Evolutionary conservation across 2,797 vertebrate species (phyloP).

Genomic region (Alauda arvensis): DNA sequence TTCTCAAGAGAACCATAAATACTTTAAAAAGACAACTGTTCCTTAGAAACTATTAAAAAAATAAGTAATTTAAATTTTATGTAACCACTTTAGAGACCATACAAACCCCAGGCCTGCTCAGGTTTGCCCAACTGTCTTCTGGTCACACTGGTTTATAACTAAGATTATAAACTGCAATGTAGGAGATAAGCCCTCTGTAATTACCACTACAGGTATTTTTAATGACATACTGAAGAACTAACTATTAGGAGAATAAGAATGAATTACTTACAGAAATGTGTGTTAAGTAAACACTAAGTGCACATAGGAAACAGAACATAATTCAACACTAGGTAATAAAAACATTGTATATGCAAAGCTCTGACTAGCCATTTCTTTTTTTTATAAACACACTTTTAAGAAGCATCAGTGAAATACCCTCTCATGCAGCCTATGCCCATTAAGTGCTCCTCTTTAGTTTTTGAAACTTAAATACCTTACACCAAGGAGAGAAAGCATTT

Average conservation of each 20-base stretch:
- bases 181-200: not conserved
- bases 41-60: not conserved
- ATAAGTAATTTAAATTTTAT: not conserved
- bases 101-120: not conserved
- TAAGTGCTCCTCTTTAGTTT: not conserved
- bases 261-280: not conserved
- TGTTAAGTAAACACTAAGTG: not conserved
- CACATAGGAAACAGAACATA: not conserved
- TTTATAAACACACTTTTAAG: not conserved
- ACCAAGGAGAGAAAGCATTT: not conserved
- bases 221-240: not conserved
- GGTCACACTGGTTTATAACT: not conserved
- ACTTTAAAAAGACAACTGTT: not conserved
- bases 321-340: not conserved
- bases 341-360: not conserved
- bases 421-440: not conserved
- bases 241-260: not conserved
- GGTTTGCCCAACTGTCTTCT: not conserved
- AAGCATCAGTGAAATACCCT: not conserved
- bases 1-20: not conserved
- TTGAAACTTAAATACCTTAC: not conserved
- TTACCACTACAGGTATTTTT: not conserved
- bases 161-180: not conserved
- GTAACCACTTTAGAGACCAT: not conserved
- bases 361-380: not conserved